Evolutionary conservation across 2,888 invertebrate genomes (phyloP), one percentile per base, ranked within the genome.

Genomic region (Pediacus dermestoides): DNA sequence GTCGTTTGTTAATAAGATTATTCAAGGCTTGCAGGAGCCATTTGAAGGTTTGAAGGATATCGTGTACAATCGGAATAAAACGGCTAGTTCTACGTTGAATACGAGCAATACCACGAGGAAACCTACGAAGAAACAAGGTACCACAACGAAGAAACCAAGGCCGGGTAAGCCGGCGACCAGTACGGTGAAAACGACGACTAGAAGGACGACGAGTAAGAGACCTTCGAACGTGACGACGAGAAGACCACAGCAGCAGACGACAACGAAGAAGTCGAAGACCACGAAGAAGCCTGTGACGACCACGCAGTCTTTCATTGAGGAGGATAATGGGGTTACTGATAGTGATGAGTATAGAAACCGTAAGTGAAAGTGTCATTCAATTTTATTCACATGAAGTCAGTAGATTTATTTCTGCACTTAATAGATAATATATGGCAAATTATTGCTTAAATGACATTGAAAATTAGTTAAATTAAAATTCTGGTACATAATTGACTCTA

Each of bases 1-100:
- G 57, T 72, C 82, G 0, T 82, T 90, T 50, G 90, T 90, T 0
- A 82, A 83, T 55, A 88, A 88, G 66, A 85, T 90, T 9, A 88
- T 89, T 6, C 81, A 85, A 46, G 88, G 88, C 11, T 70, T 90
- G 1, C 87, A 88, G 67, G 86, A 82, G 1, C 88, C 89, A 14
- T 89, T 89, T 64, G 80, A 87, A 53, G 85, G 84, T 33, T 64
- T 90, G 7, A 84, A 85, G 51, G 86, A 88, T 52, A 80, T 89
- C 42, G 82, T 90, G 8, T 76, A 80, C 37, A 76, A 75, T 27
- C 67, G 66, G 21, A 75, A 73, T 37, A 71, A 67, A 38, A 53
- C 53, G 9, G 57, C 57, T 23, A 50, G 46, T 16, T 53, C 51
- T 13, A 39, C 55, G 2, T 40, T 59, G 1, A 48, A 48, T 8